These are phyloP conservation scores for Murina feae DNA, from an alignment of 2,113 vertebrate genomes.

Conservation along the genomic window DNA sequence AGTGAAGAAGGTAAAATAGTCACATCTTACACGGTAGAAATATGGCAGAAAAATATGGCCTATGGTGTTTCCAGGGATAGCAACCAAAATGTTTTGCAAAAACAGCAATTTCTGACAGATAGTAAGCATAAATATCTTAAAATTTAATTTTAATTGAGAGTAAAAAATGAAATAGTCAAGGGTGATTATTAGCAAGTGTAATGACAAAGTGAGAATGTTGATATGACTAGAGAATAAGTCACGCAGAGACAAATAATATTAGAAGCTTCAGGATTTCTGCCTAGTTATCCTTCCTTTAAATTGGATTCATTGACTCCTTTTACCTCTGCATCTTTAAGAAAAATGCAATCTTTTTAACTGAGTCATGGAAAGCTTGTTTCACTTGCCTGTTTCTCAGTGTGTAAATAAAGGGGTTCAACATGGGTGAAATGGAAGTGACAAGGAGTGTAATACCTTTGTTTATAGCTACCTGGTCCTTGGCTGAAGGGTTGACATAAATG, in stretches of 20 bases:
- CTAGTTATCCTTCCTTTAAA: background rate
- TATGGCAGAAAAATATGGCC: background rate
- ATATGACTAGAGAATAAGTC: background rate
- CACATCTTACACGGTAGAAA: background rate
- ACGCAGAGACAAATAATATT: background rate
- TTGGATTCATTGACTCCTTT: background rate
- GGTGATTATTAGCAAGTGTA: background rate
- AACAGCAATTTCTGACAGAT: background rate
- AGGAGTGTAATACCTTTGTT: conserved; percentile 23
- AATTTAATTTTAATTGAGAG: background rate
- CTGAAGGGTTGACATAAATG: no score
- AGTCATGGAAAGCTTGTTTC: conserved; percentile 7
- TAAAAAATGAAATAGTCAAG: background rate
- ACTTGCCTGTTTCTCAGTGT: conserved; percentile 50
- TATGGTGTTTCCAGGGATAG: background rate
- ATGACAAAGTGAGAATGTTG: background rate
- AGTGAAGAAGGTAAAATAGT: background rate
- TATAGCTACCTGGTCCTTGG: background rate
- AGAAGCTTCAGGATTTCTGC: background rate
- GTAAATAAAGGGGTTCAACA: conserved; percentile 47
- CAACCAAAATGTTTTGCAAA: background rate
- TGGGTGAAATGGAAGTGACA: background rate
- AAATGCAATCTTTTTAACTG: background rate
- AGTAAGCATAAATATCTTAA: background rate
- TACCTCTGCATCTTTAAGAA: background rate